Evolutionary conservation across 1,140 invertebrate genomes (phyloP).

Genomic region (Zeugodacus cucurbitae): DNA sequence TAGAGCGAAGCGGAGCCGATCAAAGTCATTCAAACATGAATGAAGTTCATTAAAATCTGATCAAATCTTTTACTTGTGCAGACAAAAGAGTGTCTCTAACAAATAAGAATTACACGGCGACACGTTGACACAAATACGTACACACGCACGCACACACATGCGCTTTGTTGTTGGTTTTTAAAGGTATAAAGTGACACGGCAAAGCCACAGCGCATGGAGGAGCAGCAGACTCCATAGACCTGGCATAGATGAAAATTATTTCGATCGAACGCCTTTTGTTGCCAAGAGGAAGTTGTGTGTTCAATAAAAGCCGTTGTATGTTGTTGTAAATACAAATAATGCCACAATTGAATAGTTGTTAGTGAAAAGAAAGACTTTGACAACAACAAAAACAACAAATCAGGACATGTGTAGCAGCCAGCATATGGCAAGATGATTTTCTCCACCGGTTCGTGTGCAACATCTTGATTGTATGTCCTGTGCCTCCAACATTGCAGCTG

Average conservation of each 20-base stretch:
- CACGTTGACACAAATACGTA: neutral
- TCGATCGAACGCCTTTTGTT: neutral
- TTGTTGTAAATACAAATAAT: slow-evolving; percentile 34
- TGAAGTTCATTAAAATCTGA: slow-evolving; percentile 66
- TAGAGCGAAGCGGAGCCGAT: slow-evolving; percentile 58
- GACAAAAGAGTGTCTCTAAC: slow-evolving; percentile 59
- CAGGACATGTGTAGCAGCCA: neutral
- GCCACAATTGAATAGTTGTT: neutral
- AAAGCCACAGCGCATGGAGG: slow-evolving; percentile 20
- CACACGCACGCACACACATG: neutral
- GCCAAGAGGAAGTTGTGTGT: neutral
- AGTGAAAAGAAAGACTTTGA: neutral
- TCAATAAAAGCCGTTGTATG: neutral
- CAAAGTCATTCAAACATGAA: slow-evolving; percentile 65
- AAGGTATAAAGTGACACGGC: neutral
- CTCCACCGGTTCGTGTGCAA: neutral
- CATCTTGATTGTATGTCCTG: slow-evolving; percentile 14
- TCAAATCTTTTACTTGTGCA: slow-evolving; percentile 57
- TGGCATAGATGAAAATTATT: neutral
- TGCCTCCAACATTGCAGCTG: slow-evolving; percentile 12
- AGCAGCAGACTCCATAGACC: neutral
- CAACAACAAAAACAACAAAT: neutral
- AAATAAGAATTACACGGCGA: slow-evolving; percentile 29
- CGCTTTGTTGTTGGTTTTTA: neutral
- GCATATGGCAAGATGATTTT: neutral